Percentiles rank a stretch among this genome's conserved stretches.
These are phyloP conservation scores for Tenthredo amoena DNA, from an alignment of 2,888 invertebrate genomes.

Conservation along the genomic window DNA sequence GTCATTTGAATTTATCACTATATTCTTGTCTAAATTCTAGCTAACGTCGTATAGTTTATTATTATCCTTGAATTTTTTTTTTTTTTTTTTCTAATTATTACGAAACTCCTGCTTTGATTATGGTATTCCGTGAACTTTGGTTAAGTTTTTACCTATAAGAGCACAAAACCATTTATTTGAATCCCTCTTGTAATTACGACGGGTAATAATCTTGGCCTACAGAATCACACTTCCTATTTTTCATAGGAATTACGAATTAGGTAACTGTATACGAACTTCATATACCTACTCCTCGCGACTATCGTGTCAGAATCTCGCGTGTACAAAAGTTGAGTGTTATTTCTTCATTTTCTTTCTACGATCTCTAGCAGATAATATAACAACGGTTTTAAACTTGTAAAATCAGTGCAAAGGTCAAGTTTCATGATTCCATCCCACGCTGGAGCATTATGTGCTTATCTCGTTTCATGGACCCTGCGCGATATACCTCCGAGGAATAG, in stretches of 20 bases:
- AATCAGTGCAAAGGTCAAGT: constrained; percentile 39
- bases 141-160: not conserved
- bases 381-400: constrained; percentile 28
- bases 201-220: constrained; percentile 8
- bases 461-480: constrained; percentile 6
- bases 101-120: not conserved
- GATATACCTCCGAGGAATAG: not conserved
- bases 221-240: constrained; percentile 17
- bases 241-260: not conserved
- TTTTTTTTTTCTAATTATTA: not conserved
- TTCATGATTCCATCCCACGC: constrained; percentile 27
- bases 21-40: not conserved
- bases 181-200: not conserved
- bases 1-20: constrained; percentile 2
- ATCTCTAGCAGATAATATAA: constrained; percentile 13
- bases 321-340: not conserved
- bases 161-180: not conserved
- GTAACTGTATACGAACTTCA: not conserved
- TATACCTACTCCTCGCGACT: not conserved
- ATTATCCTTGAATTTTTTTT: not conserved
- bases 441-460: constrained; percentile 8
- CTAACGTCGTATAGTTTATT: not conserved
- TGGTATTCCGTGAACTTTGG: not conserved
- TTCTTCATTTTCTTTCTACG: not conserved
- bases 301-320: not conserved